Percentiles rank a stretch among this genome's conserved stretches.
These are phyloP conservation scores for Microctonus brassicae DNA, from an alignment of 2,888 invertebrate species.

Conservation along the genomic window DNA sequence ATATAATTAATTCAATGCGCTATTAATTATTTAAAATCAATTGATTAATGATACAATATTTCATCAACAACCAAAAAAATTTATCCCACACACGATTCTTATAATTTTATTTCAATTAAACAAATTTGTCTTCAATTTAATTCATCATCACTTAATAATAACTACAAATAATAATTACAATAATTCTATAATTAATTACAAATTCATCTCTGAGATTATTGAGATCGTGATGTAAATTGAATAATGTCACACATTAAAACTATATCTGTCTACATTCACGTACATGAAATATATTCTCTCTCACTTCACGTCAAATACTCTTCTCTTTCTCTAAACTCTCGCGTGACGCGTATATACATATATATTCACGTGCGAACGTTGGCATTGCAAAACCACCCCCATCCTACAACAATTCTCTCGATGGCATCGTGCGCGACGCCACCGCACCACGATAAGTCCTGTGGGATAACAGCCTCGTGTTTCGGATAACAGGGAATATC, in stretches of 20 bases:
- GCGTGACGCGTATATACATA: not conserved
- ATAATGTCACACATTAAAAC: conserved; percentile 52
- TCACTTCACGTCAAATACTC: not conserved
- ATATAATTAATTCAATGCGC: too few species aligned
- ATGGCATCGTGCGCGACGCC: conserved; percentile 40
- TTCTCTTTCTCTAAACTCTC: conserved; percentile 11
- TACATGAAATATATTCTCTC: not conserved
- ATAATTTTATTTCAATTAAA: not conserved
- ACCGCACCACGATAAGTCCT: conserved; percentile 63
- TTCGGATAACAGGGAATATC: conserved; percentile 69
- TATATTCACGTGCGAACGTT: not conserved
- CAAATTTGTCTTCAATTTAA: not conserved
- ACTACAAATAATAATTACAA: conserved; percentile 51
- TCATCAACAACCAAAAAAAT: too few species aligned
- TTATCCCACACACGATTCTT: too few species aligned
- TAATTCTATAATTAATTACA: conserved; percentile 65
- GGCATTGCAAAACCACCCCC: not conserved
- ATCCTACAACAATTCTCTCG: conserved; percentile 18
- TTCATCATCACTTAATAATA: conserved; percentile 1
- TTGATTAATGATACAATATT: too few species aligned
- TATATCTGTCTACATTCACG: not conserved
- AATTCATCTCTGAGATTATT: conserved; percentile 59
- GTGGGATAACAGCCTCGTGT: conserved; percentile 68
- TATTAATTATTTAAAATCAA: too few species aligned
- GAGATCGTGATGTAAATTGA: conserved; percentile 59